Evolutionary conservation across 2,113 vertebrate genomes (phyloP).

Genomic region (Mionectes macconnelli): DNA sequence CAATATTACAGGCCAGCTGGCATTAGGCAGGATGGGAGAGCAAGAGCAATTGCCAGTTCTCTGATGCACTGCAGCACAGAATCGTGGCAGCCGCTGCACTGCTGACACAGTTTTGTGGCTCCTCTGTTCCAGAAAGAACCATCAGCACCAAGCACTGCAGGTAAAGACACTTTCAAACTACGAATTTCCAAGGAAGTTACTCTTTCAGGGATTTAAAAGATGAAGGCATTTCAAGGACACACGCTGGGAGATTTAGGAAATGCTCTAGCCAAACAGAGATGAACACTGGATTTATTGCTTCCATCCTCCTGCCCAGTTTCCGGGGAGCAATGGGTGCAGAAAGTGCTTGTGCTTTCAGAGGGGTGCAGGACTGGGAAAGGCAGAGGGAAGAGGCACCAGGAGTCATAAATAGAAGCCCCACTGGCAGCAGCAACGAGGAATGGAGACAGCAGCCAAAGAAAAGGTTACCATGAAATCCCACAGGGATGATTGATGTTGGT

Average conservation of each 20-base stretch:
- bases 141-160: neutral
- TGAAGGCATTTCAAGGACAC: neutral
- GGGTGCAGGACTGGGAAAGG: neutral
- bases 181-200: neutral
- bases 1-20: neutral
- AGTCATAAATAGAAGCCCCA: neutral
- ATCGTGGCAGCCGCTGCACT: neutral
- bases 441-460: neutral
- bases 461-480: neutral
- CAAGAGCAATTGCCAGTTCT: slow-evolving; percentile 3
- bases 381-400: neutral
- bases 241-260: neutral
- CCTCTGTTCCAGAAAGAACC: neutral
- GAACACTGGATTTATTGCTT: neutral
- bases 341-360: neutral
- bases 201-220: neutral
- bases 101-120: neutral
- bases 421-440: neutral
- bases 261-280: neutral
- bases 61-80: slow-evolving; percentile 12
- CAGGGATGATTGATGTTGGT: accelerated
- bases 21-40: neutral
- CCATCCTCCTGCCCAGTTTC: neutral
- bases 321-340: neutral
- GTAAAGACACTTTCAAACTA: neutral